Conservation (phyloP, 2,888 invertebrate genomes). For the Labia minor region DNA sequence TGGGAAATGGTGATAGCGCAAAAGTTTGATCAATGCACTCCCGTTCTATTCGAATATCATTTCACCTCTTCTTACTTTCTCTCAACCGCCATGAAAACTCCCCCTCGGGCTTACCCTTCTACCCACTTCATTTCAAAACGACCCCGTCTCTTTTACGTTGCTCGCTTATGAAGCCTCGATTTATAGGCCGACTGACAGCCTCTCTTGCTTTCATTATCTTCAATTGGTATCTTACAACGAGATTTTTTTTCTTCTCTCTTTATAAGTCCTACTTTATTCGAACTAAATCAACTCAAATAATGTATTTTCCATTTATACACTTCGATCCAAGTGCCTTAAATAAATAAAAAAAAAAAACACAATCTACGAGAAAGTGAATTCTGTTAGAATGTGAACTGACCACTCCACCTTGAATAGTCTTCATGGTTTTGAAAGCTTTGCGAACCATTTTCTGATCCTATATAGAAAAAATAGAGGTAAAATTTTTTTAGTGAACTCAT, state of each 20-base stretch:
- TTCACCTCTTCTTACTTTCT: not conserved
- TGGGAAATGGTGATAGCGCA: not conserved
- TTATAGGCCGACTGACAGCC: not conserved
- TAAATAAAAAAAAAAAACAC: no score
- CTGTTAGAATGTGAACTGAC: no score
- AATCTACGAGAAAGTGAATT: no score
- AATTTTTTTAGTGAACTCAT: no score
- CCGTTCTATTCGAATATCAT: no score
- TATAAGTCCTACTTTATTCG: not conserved
- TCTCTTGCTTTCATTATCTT: conserved; percentile 7
- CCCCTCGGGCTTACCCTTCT: not conserved
- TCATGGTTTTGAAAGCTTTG: no score
- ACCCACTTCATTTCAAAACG: not conserved
- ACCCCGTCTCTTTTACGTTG: no score
- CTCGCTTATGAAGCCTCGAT: not conserved
- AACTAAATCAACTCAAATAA: not conserved
- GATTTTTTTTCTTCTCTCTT: not conserved
- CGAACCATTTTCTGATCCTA: no score
- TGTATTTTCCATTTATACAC: no score
- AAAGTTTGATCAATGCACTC: conserved; percentile 3
- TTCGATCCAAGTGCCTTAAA: no score
- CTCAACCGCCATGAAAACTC: not conserved
- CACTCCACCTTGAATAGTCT: no score
- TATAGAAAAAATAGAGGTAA: no score
- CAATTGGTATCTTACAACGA: not conserved